Conservation (phyloP, 2,113 vertebrate species). For the Rafetus swinhoei region DNA sequence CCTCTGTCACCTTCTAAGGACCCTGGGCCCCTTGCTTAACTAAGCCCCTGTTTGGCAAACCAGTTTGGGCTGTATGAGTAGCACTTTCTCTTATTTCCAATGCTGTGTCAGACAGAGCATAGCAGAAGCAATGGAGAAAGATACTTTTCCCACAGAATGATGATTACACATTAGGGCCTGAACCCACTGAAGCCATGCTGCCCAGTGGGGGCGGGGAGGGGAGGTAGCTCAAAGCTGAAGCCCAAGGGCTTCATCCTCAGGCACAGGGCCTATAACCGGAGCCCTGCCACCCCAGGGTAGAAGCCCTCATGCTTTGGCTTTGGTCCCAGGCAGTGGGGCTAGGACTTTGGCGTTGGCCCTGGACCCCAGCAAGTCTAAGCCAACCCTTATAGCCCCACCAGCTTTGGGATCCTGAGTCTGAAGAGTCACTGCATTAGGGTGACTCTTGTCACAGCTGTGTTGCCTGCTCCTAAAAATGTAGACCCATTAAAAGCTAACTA, state of each 20-base stretch:
- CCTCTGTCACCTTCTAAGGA: not conserved
- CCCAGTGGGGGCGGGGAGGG: rapidly evolving
- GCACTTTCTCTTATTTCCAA: not conserved
- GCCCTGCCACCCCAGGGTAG: too few relatives aligned
- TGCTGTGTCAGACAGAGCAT: not conserved
- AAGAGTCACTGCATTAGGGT: not conserved
- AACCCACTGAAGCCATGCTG: too few relatives aligned
- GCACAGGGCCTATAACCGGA: too few relatives aligned
- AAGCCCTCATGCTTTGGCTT: not conserved
- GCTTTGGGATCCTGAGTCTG: too few relatives aligned
- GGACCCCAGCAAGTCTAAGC: not conserved
- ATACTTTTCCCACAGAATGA: conserved; percentile 11
- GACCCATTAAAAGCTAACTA: not conserved
- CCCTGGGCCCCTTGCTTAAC: not conserved
- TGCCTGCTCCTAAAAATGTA: not conserved
- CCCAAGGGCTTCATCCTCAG: too few relatives aligned
- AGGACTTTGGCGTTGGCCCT: not conserved
- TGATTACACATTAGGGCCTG: not conserved
- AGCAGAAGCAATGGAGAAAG: not conserved
- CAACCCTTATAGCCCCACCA: not conserved
- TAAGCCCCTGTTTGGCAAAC: not conserved
- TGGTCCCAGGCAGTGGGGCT: too few relatives aligned
- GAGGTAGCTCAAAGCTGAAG: too few relatives aligned
- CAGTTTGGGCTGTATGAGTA: conserved; percentile 4
- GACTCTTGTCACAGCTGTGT: not conserved